These are phyloP conservation scores for Sebastes flavidus DNA, from an alignment of 2,797 vertebrate genomes.

Conservation along the genomic window DNA sequence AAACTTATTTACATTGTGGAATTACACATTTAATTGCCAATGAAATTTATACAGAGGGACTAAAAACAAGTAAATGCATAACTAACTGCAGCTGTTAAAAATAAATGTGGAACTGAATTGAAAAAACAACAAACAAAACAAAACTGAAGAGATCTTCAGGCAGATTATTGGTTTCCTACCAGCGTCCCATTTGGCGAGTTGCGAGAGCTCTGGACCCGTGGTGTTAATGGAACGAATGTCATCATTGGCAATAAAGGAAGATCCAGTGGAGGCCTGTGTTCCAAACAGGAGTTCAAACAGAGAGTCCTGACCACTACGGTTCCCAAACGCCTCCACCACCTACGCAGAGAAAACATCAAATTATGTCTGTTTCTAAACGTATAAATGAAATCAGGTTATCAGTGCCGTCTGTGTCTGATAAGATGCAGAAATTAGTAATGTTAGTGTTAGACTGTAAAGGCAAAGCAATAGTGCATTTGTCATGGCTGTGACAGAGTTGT, in stretches of 20 bases:
- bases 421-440: background rate
- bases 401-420: background rate
- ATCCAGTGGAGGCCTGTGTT: constrained; percentile 71
- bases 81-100: background rate
- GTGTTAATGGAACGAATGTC: constrained; percentile 83
- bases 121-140: background rate
- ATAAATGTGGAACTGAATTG: background rate
- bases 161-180: constrained; percentile 77
- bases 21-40: background rate
- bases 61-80: background rate
- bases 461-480: background rate
- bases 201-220: constrained; percentile 80
- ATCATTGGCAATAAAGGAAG: constrained; percentile 91
- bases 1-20: background rate
- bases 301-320: constrained; percentile 85
- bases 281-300: constrained; percentile 90
- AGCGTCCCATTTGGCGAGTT: constrained; percentile 88
- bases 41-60: background rate
- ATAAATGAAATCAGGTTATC: background rate
- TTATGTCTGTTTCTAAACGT: background rate
- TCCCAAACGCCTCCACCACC: constrained; percentile 93
- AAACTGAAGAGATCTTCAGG: background rate
- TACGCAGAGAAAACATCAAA: constrained; percentile 32
- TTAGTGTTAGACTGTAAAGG: background rate
- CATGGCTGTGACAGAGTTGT: background rate